These are phyloP conservation scores for Sebastes matsubarae DNA, from an alignment of 2,797 vertebrate species.

Conservation along the genomic window DNA sequence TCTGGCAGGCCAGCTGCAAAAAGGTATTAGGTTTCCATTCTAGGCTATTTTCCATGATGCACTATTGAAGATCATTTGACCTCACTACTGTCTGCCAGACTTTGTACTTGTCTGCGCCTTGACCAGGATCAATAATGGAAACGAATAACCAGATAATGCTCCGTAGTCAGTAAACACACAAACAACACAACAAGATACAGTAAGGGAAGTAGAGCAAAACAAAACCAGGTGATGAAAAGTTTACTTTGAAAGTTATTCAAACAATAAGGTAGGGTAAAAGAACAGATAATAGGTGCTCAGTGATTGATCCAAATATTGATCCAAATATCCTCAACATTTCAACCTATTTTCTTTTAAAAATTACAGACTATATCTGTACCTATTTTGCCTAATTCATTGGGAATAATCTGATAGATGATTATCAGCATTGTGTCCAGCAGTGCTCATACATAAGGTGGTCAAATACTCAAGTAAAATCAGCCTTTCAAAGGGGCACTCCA, in stretches of 20 bases:
- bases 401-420: neutral
- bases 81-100: conserved; percentile 34
- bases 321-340: neutral
- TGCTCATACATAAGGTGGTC: neutral
- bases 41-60: conserved; percentile 57
- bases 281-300: neutral
- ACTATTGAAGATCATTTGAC: conserved; percentile 33
- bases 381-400: neutral
- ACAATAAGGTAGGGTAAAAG: neutral
- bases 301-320: neutral
- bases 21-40: conserved; percentile 56
- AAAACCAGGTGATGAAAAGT: neutral
- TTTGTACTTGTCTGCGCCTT: conserved; percentile 34
- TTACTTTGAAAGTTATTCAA: neutral
- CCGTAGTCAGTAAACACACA: conserved; percentile 16
- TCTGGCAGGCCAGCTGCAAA: neutral
- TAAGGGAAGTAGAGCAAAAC: neutral
- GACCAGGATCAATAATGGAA: conserved; percentile 43
- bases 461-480: neutral
- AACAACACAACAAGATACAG: neutral
- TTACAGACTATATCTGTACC: neutral
- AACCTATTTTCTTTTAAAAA: neutral
- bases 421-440: neutral
- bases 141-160: conserved; percentile 33
- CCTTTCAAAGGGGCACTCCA: neutral